Evolutionary conservation across 2,113 vertebrate genomes (phyloP).

Genomic region (Dromiciops gliroides): DNA sequence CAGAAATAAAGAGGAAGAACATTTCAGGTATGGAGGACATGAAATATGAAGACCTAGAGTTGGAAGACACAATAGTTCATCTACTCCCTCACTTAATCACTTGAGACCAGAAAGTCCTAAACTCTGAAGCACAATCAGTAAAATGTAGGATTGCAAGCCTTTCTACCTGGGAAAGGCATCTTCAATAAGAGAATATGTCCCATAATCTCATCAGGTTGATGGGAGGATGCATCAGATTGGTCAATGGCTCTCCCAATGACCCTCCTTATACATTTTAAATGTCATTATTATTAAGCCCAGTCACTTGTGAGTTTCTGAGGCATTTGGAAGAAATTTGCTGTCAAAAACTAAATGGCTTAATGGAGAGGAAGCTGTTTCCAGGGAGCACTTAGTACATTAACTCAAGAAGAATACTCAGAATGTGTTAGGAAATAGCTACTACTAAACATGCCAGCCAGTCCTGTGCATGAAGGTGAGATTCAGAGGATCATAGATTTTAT

Average conservation of each 20-base stretch:
- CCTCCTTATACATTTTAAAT: neutral
- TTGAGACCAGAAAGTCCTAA: neutral
- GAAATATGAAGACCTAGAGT: neutral
- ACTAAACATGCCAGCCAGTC: neutral
- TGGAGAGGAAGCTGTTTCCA: neutral
- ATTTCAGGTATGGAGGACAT: neutral
- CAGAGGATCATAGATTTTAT: neutral
- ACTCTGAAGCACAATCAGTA: neutral
- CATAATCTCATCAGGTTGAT: neutral
- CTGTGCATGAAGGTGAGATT: neutral
- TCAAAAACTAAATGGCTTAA: neutral
- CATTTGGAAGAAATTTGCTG: neutral
- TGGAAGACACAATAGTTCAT: neutral
- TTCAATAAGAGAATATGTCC: neutral
- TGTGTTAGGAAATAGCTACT: neutral
- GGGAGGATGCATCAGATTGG: neutral
- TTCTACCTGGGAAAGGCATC: neutral
- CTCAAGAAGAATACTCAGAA: neutral
- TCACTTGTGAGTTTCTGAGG: neutral
- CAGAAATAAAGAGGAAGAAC: neutral
- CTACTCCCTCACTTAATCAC: neutral
- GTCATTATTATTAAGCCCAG: neutral
- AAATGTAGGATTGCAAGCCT: neutral
- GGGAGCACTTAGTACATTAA: neutral
- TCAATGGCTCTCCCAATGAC: neutral